A percentile compares a stretch with the other conserved stretches of the same genome.
These are phyloP conservation scores for Pitta sordida DNA, from an alignment of 2,113 vertebrate species.

Conservation along the genomic window DNA sequence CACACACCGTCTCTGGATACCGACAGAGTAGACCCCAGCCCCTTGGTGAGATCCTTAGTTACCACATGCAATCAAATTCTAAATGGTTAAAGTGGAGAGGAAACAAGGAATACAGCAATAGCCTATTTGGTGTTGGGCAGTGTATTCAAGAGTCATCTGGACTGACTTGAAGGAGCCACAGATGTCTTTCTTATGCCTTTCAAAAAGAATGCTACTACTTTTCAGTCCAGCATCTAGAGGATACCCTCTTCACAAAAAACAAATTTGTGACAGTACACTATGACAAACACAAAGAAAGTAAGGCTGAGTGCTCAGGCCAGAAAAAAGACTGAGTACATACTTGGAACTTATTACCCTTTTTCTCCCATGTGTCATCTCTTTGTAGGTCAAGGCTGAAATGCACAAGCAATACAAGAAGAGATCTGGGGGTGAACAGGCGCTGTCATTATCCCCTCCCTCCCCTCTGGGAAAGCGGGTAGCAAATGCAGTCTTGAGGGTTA, in stretches of 20 bases:
- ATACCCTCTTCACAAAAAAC: background rate
- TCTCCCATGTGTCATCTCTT: background rate
- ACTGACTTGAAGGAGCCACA: background rate
- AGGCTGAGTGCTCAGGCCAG: background rate
- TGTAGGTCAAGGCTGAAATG: background rate
- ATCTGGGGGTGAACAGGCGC: background rate
- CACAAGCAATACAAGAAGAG: background rate
- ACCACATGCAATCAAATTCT: background rate
- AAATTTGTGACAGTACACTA: background rate
- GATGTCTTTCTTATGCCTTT: background rate
- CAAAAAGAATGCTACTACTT: background rate
- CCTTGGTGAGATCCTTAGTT: background rate
- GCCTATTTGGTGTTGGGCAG: background rate
- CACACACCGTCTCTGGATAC: accelerated
- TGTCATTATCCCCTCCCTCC: background rate
- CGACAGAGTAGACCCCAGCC: background rate
- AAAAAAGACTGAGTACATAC: background rate
- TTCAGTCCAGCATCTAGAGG: background rate
- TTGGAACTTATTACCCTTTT: background rate
- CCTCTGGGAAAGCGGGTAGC: background rate
- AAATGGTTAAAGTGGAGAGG: background rate
- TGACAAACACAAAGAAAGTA: background rate
- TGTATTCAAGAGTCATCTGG: background rate
- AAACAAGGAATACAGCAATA: background rate
- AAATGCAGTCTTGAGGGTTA: background rate